Evolutionary conservation across 1,140 invertebrate genomes (phyloP).

Genomic region (Nasonia vitripennis): DNA sequence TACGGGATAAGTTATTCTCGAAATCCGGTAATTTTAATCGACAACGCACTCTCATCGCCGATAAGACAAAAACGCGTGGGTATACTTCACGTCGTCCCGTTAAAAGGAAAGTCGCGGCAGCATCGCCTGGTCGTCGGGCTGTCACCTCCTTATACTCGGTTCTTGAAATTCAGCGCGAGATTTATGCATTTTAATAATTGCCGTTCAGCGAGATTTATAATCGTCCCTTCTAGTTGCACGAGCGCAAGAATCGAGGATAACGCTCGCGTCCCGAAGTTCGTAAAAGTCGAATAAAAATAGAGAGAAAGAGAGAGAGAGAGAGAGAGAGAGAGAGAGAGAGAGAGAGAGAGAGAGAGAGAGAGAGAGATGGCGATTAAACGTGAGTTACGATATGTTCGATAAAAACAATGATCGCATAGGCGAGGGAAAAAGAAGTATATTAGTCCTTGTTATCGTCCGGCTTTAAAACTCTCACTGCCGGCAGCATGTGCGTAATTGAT

Average conservation of each 20-base stretch:
- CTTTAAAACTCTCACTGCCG: constrained; percentile 12
- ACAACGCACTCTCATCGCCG: background rate
- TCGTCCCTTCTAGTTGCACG: background rate
- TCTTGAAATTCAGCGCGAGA: constrained; percentile 10
- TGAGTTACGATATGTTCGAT: constrained; percentile 36
- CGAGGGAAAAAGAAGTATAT: background rate
- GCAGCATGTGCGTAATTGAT: constrained; percentile 19
- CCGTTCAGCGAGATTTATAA: constrained; percentile 32
- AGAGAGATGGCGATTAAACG: constrained; percentile 23
- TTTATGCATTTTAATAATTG: constrained; percentile 40
- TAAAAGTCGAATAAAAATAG: constrained; percentile 32
- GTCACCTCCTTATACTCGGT: background rate
- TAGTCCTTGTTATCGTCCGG: constrained; percentile 15
- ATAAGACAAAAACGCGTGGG: background rate
- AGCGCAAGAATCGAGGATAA: constrained; percentile 3
- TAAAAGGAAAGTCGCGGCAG: background rate
- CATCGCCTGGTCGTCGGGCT: background rate
- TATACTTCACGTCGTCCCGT: background rate
- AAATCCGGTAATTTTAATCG: background rate
- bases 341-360: background rate
- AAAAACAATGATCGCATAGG: constrained; percentile 35
- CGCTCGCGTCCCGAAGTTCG: background rate
- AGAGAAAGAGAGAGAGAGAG: background rate
- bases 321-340: background rate
- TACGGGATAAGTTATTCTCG: background rate